Percentiles rank a stretch among this genome's conserved stretches.
phyloP scores from a whole-genome alignment of 1,140 invertebrate species.

The Physella acuta region DNA sequence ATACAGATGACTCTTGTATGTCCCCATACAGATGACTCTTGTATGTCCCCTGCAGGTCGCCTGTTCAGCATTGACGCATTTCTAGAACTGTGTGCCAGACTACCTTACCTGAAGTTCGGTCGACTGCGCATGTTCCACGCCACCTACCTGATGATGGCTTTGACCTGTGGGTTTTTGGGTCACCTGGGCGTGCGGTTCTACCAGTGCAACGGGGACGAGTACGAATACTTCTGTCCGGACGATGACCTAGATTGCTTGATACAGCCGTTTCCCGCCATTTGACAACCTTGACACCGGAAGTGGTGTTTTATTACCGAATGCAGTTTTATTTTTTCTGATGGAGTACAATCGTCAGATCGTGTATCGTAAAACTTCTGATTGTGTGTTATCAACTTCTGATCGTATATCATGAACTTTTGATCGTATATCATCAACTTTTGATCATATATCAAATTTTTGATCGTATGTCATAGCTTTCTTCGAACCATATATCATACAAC shows the following conservation, averaged over 20 bases:
- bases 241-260: slow-evolving; percentile 11
- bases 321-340: too few relatives aligned
- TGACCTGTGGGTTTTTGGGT: neutral
- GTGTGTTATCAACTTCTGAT: too few relatives aligned
- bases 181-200: slow-evolving; percentile 1
- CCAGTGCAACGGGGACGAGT: slow-evolving; percentile 9
- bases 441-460: too few relatives aligned
- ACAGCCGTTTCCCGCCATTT: too few relatives aligned
- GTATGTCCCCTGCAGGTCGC: neutral
- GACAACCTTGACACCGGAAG: too few relatives aligned
- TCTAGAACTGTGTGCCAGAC: neutral
- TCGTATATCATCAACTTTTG: too few relatives aligned
- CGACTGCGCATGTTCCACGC: neutral
- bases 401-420: too few relatives aligned
- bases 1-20: neutral
- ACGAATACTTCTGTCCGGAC: slow-evolving; percentile 12
- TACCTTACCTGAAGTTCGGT: slow-evolving; percentile 10
- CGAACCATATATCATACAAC: too few relatives aligned
- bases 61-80: neutral
- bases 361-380: too few relatives aligned
- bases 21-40: neutral
- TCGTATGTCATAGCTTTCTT: too few relatives aligned
- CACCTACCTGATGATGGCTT: neutral
- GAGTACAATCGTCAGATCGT: too few relatives aligned
- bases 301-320: too few relatives aligned